Base-by-base conservation (phyloP, 2,113 vertebrate species). In the Sciurus niger region DNA sequence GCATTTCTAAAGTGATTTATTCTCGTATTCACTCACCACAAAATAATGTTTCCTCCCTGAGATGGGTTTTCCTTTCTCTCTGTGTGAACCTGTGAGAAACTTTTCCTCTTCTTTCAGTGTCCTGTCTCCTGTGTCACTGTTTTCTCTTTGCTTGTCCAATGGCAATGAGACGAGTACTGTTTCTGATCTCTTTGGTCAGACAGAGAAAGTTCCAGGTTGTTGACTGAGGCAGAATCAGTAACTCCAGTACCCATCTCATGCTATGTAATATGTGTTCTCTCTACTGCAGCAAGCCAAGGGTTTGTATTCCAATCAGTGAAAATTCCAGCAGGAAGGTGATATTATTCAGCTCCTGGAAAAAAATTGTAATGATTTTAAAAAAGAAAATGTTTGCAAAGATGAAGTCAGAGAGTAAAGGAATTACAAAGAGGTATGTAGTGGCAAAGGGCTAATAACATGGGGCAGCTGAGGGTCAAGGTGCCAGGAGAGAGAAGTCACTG, bases 361-460 rank as follows among this genome's bases (percentile, higher is more conserved):
- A 51, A 55, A 60, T 78, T 89, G 1, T 28, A 76, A 25, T 43
- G 28, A 88, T 40, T 76, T 60, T 82, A 60, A 72, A 37, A 68
- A 93, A 78, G 40, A 43, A 88, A 90, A 78, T 53, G 67, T 51
- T 90, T 78, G 46, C n/a, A 43, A 95, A 89, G 6, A 22, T n/a
- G 32, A 9, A 2, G 0, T 80, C 73, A 73, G 40, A 72, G 34
- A 84, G 32, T 72, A 70, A 88, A 16, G 24, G 32, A 84, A 73
- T 78, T 9, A 72, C 16, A 60, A 70, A 51, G 24, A 84, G 30
- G 12, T 17, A 1, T 14, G 2, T 55, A 68, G 1, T 51, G 58
- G 28, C 58, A 40, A 84, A 78, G 48, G 4, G 48, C 55, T 34
- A 67, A 28, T 67, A 28, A 30, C 30, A 8, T 6, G 18, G n/a